Evolutionary conservation across 2,797 vertebrate genomes (phyloP), one percentile per base, ranked within the genome.

Genomic region (Rhabdophis nuchalis): DNA sequence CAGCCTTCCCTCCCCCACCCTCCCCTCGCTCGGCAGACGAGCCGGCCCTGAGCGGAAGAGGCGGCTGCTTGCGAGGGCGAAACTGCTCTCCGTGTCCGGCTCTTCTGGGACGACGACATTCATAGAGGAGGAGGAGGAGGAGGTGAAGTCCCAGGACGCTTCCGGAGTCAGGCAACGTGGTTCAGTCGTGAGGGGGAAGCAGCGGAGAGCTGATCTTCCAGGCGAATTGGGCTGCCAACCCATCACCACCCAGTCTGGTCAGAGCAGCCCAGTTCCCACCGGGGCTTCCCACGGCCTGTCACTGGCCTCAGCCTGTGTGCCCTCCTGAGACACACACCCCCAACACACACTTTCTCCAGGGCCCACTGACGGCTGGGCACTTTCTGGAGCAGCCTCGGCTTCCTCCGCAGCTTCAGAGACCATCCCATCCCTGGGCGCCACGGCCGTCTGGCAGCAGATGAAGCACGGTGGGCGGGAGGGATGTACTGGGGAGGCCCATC

Each of bases 81-180:
- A 11, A 20, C 1, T 1, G 1, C 36, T 25, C 9, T 12, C 72
- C 8, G 0, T 1, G 36, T 23, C 72, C 1, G 1, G 3, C 10
- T 46, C 36, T 46, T 46, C 36, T 9, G 0, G 72, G 72, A 20
- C 36, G 46, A 20, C 36, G 0, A 82, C 9, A 10, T 46, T 46
- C 72, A 82, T 0, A 10, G 36, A 46, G 72, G n/a, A 36, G 68
- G n/a, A 5, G 25, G 58, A 6, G 10, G 58, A 10, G 52, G 54
- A 1, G 54, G 12, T n/a, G 61, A 46, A 82, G 36, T 25, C 72
- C 36, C 1, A 25, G 72, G 72, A 82, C 1, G 4, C 9, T 12
- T 20, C 72, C 72, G 23, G 72, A 82, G 36, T 46, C 72, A 23
- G 20, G 36, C 72, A 82, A 82, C 36, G 0, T 0, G 3, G 68